phyloP scores from a whole-genome alignment of 2,797 vertebrate genomes.

The Anolis apletophallus region DNA sequence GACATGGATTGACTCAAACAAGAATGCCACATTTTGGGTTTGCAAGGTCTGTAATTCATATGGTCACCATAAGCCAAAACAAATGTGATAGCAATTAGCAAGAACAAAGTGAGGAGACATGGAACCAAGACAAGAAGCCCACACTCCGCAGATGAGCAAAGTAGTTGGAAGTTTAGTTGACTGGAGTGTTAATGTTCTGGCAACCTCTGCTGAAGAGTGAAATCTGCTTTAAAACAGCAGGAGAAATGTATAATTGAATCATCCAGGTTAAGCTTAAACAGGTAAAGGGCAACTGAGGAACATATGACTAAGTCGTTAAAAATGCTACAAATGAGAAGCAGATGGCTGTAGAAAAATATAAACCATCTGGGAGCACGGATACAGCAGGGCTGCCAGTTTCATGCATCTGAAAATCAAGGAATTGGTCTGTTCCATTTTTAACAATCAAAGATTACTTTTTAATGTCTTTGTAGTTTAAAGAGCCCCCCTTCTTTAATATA shows the following conservation, averaged over 20 bases:
- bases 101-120: background rate
- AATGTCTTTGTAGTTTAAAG: constrained; percentile 15
- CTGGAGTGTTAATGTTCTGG: constrained; percentile 8
- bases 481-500: background rate
- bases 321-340: constrained; percentile 30
- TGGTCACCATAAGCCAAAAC: no score
- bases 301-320: constrained; percentile 26
- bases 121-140: background rate
- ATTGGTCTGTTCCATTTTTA: constrained; percentile 10
- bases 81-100: no score
- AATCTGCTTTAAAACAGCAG: constrained; percentile 28
- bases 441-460: constrained; percentile 38
- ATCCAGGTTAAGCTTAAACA: constrained; percentile 18
- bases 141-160: background rate
- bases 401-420: constrained; percentile 26
- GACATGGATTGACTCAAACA: no score
- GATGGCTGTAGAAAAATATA: constrained; percentile 22
- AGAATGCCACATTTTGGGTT: no score
- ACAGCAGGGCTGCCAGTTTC: constrained; percentile 28
- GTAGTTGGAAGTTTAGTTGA: background rate
- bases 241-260: constrained; percentile 31
- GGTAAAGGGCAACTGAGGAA: background rate
- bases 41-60: no score
- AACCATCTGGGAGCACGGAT: constrained; percentile 39
- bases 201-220: constrained; percentile 10